Evolutionary conservation across 2,888 invertebrate species (phyloP).

Genomic region (Caenorhabditis macrosperma): DNA sequence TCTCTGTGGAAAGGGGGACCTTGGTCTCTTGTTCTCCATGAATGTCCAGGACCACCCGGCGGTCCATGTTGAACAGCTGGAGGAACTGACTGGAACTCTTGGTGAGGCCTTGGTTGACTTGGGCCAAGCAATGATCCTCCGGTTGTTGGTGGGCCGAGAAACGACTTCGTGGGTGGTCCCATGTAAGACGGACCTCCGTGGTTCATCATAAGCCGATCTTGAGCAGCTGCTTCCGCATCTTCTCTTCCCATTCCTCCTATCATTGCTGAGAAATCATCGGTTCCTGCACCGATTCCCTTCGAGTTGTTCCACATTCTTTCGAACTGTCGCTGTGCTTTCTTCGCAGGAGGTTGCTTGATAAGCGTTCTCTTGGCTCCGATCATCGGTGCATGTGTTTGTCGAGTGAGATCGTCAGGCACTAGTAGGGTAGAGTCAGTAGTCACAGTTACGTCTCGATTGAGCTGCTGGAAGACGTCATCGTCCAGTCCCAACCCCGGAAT

Average conservation of each 20-base stretch:
- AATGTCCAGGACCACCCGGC: constrained; percentile 7
- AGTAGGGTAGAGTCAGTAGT: constrained; percentile 46
- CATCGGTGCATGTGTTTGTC: constrained; percentile 43
- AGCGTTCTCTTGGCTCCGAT: constrained; percentile 74
- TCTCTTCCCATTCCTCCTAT: constrained; percentile 58
- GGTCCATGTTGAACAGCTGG: constrained; percentile 34
- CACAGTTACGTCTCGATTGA: constrained; percentile 23
- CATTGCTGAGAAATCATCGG: constrained; percentile 53
- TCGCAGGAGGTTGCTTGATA: constrained; percentile 80
- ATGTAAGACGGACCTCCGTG: constrained; percentile 16
- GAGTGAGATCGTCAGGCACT: constrained; percentile 67
- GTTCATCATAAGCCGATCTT: neutral
- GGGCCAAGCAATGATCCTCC: constrained; percentile 51
- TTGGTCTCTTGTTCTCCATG: constrained; percentile 3
- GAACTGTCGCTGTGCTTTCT: constrained; percentile 79
- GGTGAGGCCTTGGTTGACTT: constrained; percentile 38
- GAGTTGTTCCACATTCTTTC: constrained; percentile 79
- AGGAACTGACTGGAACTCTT: constrained; percentile 1
- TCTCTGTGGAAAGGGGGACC: neutral
- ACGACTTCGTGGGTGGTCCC: constrained; percentile 30
- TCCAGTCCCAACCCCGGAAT: constrained; percentile 97
- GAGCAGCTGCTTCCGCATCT: constrained; percentile 20
- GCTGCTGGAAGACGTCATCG: constrained; percentile 87
- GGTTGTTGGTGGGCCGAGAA: constrained; percentile 54
- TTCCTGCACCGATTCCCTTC: constrained; percentile 58